Conservation (phyloP, 2,797 vertebrate genomes). For the Masticophis lateralis region DNA sequence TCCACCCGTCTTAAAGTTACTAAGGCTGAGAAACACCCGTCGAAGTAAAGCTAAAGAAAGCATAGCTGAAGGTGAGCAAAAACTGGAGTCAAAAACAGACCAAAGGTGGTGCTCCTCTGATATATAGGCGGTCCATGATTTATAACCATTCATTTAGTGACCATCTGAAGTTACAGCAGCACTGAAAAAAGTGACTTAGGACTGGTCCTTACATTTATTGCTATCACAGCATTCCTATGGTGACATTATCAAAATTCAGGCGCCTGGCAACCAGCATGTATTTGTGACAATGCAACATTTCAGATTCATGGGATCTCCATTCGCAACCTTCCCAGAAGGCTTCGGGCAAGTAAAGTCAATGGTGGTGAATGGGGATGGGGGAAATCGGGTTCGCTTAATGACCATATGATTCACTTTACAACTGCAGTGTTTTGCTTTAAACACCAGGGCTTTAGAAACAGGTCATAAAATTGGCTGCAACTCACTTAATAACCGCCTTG, state of each 20-base stretch:
- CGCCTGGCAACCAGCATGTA: not conserved
- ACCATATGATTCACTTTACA: not conserved
- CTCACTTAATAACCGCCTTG: not conserved
- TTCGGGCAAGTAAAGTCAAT: not conserved
- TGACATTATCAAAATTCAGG: not conserved
- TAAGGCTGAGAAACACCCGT: not conserved
- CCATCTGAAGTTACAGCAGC: not conserved
- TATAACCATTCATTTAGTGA: not conserved
- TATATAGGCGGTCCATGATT: not conserved
- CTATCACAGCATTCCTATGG: not conserved
- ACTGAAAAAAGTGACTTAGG: not conserved
- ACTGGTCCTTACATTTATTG: not conserved
- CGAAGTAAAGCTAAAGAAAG: not conserved
- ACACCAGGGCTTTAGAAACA: not conserved
- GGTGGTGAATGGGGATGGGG: no score
- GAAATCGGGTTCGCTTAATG: not conserved
- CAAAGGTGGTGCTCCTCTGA: not conserved
- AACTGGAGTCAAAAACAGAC: not conserved
- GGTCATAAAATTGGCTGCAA: not conserved
- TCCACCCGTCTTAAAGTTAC: not conserved
- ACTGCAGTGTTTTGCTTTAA: not conserved
- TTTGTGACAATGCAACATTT: not conserved
- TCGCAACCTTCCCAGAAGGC: not conserved
- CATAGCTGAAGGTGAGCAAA: not conserved
- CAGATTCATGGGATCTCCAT: not conserved